Percentiles rank a stretch among this genome's conserved stretches.
phyloP scores from a whole-genome alignment of 2,888 invertebrate species.

The Mayetiola destructor region DNA sequence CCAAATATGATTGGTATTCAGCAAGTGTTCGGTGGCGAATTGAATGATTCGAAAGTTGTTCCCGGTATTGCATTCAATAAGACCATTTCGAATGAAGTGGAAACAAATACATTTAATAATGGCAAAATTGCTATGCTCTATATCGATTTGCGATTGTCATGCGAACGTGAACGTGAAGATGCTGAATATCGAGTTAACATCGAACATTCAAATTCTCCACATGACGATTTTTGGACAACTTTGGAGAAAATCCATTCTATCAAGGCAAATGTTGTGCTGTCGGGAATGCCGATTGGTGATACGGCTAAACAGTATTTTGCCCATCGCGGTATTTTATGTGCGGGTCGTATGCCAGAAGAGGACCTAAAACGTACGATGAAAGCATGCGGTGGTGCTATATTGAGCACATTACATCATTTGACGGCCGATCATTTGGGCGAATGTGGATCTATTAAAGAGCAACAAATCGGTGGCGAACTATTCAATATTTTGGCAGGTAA shows the following conservation, averaged over 20 bases:
- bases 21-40: conserved; percentile 89
- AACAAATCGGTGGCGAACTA: conserved; percentile 84
- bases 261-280: conserved; percentile 91
- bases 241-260: conserved; percentile 77
- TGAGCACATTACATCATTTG: conserved; percentile 78
- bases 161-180: conserved; percentile 97
- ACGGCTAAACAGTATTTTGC: conserved; percentile 99
- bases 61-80: conserved; percentile 95
- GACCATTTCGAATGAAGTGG: conserved; percentile 99
- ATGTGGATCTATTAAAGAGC: conserved; percentile 80
- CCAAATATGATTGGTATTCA: neutral
- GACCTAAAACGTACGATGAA: conserved; percentile 91
- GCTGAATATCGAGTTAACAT: neutral
- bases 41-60: conserved; percentile 80
- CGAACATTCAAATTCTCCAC: too few species aligned
- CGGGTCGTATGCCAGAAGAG: conserved; percentile 92
- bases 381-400: conserved; percentile 93
- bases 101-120: conserved; percentile 78
- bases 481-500: conserved; percentile 52
- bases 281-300: conserved; percentile 96
- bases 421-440: conserved; percentile 61
- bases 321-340: conserved; percentile 89
- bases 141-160: conserved; percentile 96
- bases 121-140: conserved; percentile 92
- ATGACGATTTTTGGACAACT: too few species aligned